phyloP scores from a whole-genome alignment of 64 coral and sea anemone genomes.

The Stichodactyla mertensii region DNA sequence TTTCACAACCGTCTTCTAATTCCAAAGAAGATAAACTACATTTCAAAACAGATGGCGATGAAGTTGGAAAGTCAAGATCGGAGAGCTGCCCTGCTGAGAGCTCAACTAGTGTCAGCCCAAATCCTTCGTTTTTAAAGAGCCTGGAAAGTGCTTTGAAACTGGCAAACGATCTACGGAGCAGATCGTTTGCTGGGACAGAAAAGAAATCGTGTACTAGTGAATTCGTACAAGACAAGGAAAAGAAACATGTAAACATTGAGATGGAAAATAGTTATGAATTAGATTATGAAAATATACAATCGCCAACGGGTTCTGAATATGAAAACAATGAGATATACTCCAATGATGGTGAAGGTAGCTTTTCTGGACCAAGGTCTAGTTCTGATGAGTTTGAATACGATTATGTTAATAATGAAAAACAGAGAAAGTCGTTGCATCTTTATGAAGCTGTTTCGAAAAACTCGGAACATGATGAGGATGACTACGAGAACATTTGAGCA shows the following conservation, averaged over 20 bases:
- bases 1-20: not conserved
- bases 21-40: not conserved
- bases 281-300: not conserved
- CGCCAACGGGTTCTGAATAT: not conserved
- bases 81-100: not conserved
- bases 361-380: not conserved
- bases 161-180: not conserved
- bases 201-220: no score
- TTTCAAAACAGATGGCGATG: not conserved
- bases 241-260: not conserved
- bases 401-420: not conserved
- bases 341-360: no score
- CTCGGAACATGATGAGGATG: not conserved
- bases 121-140: not conserved
- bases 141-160: not conserved
- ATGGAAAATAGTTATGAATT: not conserved
- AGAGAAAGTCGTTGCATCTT: not conserved
- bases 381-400: not conserved
- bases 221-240: no score
- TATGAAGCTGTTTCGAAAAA: not conserved
- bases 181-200: not conserved
- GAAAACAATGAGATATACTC: not conserved
- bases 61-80: not conserved
- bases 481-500: not conserved
- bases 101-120: not conserved